Base-by-base conservation (phyloP, 2,113 vertebrate species). In the Malurus melanocephalus region DNA sequence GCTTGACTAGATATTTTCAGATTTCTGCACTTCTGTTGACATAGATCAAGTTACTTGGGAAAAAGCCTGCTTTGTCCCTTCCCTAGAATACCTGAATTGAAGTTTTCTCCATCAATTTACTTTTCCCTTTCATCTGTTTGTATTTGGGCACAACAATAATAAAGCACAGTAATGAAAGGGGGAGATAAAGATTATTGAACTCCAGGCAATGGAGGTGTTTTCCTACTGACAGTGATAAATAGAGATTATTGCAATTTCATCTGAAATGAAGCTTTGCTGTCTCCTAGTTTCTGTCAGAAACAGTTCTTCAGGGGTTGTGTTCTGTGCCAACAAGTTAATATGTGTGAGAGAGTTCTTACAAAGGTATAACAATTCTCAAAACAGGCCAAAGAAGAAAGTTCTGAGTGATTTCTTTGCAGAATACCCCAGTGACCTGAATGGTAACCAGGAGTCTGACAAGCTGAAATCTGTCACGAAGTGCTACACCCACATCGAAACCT, bases 391-490 rank as follows among this genome's bases (percentile, higher is more conserved):
- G 45, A 22, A 71, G 20, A 56, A 30, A 2, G 2, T 49, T 40
- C 24, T 1, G 32, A 40, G 38, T 16, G 32, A 26, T 81, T 62
- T 66, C 38, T 74, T 77, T 86, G 26, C 94, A 98, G 98, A 98
- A 79, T 97, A 95, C 46, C 97, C 97, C 60, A 97, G 97, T 40
- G 98, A 99, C 85, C 93, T 98, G 80, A 98, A 97, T 72, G 97
- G 97, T 32, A 98, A 98, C 69, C 98, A 98, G 30, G 99, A 99
- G 48, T 96, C 94, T 20, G 98, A 99, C 94, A 98, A 98, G 73
- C 97, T 99, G 65, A 99, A 98, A 87, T 98, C 99, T 45, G 95
- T 99, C 87, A 97, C 98, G 1, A 99, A 99, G 97, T 99, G 99
- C 96, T 99, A 98, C 67, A 98, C 97, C 77, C 97, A 98, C 64